Evolutionary conservation across 2,113 vertebrate genomes (phyloP).

Genomic region (Aspidoscelis tigris): DNA sequence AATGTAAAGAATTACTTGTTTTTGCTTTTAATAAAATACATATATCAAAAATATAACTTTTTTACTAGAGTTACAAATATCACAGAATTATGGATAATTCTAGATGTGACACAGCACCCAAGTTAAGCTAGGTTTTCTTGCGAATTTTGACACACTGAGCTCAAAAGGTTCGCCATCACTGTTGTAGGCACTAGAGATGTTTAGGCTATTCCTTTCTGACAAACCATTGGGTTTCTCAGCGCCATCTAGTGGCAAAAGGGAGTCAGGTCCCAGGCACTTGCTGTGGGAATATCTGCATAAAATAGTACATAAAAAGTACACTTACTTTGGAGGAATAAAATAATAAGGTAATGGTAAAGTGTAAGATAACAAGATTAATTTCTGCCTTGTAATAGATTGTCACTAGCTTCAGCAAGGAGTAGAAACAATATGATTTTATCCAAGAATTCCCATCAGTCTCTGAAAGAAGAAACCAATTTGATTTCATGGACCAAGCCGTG

Average conservation of each 20-base stretch:
- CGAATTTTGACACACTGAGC: too few species aligned
- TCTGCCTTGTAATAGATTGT: conserved; percentile 9
- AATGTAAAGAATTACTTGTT: too few species aligned
- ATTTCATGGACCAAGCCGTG: conserved; percentile 51
- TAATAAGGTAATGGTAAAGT: conserved; percentile 5
- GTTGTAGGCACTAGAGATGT: too few species aligned
- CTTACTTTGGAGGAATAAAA: not conserved
- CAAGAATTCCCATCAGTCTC: not conserved
- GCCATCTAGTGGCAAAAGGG: conserved; percentile 13
- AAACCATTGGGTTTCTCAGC: not conserved
- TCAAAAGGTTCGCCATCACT: too few species aligned
- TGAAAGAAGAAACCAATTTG: conserved; percentile 39
- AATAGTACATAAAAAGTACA: not conserved
- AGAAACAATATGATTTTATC: conserved; percentile 36
- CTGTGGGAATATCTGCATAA: not conserved
- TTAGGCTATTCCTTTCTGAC: too few species aligned
- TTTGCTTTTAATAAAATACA: too few species aligned
- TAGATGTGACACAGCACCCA: too few species aligned
- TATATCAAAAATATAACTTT: too few species aligned
- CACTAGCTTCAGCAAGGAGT: conserved; percentile 6
- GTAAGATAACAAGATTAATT: not conserved
- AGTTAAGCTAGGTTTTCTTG: too few species aligned
- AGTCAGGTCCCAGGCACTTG: not conserved
- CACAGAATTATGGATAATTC: too few species aligned
- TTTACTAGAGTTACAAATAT: too few species aligned